Evolutionary conservation across 2,888 invertebrate species (phyloP).

Genomic region (Linnaemya tessellans): DNA sequence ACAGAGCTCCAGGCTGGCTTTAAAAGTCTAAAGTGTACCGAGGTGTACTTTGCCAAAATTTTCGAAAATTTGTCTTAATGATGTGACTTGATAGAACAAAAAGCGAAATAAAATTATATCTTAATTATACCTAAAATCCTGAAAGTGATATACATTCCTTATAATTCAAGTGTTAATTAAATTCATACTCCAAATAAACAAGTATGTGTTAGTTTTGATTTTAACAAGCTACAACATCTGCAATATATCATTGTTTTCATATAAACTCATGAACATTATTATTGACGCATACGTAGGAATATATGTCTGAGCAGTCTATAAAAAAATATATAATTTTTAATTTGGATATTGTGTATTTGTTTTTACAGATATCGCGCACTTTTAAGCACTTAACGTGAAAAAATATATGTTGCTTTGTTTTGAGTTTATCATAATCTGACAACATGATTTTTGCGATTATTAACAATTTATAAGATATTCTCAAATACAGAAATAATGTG

Average conservation of each 20-base stretch:
- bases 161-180: conserved; percentile 65
- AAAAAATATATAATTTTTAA: conserved; percentile 62
- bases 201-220: conserved; percentile 54
- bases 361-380: conserved; percentile 78
- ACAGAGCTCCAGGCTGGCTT: too few species aligned
- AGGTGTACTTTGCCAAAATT: too few species aligned
- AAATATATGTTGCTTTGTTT: conserved; percentile 75
- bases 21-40: too few species aligned
- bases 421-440: conserved; percentile 77
- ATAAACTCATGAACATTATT: conserved; percentile 23
- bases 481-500: conserved; percentile 26
- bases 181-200: conserved; percentile 19
- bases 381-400: conserved; percentile 62
- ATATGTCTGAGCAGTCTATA: conserved; percentile 34
- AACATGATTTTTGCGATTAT: conserved; percentile 70
- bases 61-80: too few species aligned
- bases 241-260: conserved; percentile 52
- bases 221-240: conserved; percentile 71
- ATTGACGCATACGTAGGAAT: neutral
- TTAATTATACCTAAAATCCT: too few species aligned
- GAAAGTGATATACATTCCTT: too few species aligned
- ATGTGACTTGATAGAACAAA: too few species aligned
- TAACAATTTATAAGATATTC: conserved; percentile 49
- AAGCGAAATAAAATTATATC: too few species aligned
- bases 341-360: conserved; percentile 49